phyloP scores from a whole-genome alignment of 2,113 vertebrate species.

The Corydoras maculifer region DNA sequence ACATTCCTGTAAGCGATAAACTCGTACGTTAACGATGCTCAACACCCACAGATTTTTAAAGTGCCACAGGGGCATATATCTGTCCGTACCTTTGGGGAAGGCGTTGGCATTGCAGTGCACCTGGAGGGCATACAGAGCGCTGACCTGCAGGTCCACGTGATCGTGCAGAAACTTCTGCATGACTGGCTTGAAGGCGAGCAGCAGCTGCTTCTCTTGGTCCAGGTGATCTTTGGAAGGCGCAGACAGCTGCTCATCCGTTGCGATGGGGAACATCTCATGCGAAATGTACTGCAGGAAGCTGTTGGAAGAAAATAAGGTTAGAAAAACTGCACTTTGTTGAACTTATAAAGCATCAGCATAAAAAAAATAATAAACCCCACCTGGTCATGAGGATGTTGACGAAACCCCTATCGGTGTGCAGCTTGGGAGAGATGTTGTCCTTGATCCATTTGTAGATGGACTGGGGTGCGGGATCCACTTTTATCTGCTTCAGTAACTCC shows the following conservation, averaged over 20 bases:
- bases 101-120: slow-evolving; percentile 88
- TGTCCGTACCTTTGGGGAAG: slow-evolving; percentile 86
- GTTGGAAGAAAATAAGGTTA: not conserved
- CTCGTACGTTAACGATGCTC: no score
- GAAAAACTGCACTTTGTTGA: not conserved
- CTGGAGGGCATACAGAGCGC: slow-evolving; percentile 93
- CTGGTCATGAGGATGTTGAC: slow-evolving; percentile 99
- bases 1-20: slow-evolving; percentile 77
- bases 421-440: slow-evolving; percentile 96
- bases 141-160: slow-evolving; percentile 94
- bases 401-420: slow-evolving; percentile 97
- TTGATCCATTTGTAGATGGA: slow-evolving; percentile 99
- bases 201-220: slow-evolving; percentile 92
- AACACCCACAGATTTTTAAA: no score
- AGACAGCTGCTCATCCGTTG: slow-evolving; percentile 79
- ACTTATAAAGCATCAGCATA: not conserved
- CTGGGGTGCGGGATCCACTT: slow-evolving; percentile 93
- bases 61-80: not conserved
- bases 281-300: slow-evolving; percentile 98
- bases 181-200: slow-evolving; percentile 95
- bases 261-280: slow-evolving; percentile 80
- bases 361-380: slow-evolving; percentile 51
- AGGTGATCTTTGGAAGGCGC: slow-evolving; percentile 89
- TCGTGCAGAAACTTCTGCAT: slow-evolving; percentile 99
- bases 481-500: slow-evolving; percentile 93